Base-by-base conservation (phyloP, 2,888 invertebrate genomes). In the Heliconius sara region DNA sequence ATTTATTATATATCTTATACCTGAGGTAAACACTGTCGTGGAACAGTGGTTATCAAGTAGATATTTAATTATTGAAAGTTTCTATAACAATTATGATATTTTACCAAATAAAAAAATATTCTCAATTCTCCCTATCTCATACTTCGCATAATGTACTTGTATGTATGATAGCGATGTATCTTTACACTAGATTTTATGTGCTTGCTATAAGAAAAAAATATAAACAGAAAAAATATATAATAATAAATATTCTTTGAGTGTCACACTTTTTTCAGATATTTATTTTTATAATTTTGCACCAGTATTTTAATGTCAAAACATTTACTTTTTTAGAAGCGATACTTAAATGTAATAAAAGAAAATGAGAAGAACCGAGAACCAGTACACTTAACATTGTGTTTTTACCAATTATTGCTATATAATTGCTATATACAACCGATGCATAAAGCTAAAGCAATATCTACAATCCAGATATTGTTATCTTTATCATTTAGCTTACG, bases 1-100 rank as follows among this genome's bases (percentile, higher is more conserved):
- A 73, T 73, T 73, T 73, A 73, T 60, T 73, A 73, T 60, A n/a
- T 57, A 10, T 60, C 34, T 6, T 30, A 34, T 60, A 34, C 13
- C 25, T 43, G 68, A 22, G 25, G 70, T 16, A 39, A 68, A 43
- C 34, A 39, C n/a, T 12, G n/a, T 22, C n/a, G n/a, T 13, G n/a
- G 39, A 39, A 25, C 2, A 25, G n/a, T 70, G 43, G 13, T 16
- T 43, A 16, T 12, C n/a, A 10, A n/a, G 22, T 22, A 22, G 57
- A 19, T 9, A 57, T 57, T n/a, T 60, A n/a, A 16, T 52, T 7
- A 19, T 19, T 52, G 19, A 19, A 52, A 6, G n/a, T n/a, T 60
- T n/a, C 22, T 60, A 10, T 10, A 60, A 19, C 19, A 60, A 60
- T 60, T 57, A 57, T n/a, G 22, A 7, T 22, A 0, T 10, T 25